Evolutionary conservation across 2,113 vertebrate species (phyloP).

Genomic region (Gymnorhina tibicen): DNA sequence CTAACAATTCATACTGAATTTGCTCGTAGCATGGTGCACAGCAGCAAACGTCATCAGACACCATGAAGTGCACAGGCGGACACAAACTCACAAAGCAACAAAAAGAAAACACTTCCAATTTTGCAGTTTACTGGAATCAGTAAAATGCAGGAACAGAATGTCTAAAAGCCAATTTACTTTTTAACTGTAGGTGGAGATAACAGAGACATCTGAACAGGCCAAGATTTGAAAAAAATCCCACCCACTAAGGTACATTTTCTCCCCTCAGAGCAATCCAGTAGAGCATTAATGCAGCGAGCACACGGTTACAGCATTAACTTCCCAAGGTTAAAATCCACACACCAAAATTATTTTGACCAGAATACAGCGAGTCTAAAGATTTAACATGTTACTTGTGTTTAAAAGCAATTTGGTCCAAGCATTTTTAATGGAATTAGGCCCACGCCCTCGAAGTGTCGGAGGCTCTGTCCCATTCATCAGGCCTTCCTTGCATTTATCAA

Average conservation of each 20-base stretch:
- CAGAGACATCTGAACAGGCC: neutral
- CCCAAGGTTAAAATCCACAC: neutral
- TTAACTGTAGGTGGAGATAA: slow-evolving; percentile 19
- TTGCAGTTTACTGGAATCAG: neutral
- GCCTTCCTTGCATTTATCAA: slow-evolving; percentile 14
- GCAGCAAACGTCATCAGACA: neutral
- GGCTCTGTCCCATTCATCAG: neutral
- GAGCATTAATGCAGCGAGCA: neutral
- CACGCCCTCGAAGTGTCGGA: fast-evolving
- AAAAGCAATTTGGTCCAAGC: neutral
- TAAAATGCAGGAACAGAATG: neutral
- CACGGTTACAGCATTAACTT: neutral
- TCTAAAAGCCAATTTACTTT: neutral
- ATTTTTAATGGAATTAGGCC: neutral
- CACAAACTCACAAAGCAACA: neutral
- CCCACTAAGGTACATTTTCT: neutral
- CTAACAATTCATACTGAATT: neutral
- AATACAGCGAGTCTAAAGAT: neutral
- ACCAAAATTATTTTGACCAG: neutral
- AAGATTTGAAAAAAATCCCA: neutral
- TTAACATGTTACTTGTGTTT: neutral
- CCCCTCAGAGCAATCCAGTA: neutral
- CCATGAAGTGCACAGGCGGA: neutral
- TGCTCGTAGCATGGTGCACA: neutral
- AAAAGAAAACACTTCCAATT: neutral